Conservation (phyloP, 2,113 vertebrate genomes). For the Zapus hudsonius region DNA sequence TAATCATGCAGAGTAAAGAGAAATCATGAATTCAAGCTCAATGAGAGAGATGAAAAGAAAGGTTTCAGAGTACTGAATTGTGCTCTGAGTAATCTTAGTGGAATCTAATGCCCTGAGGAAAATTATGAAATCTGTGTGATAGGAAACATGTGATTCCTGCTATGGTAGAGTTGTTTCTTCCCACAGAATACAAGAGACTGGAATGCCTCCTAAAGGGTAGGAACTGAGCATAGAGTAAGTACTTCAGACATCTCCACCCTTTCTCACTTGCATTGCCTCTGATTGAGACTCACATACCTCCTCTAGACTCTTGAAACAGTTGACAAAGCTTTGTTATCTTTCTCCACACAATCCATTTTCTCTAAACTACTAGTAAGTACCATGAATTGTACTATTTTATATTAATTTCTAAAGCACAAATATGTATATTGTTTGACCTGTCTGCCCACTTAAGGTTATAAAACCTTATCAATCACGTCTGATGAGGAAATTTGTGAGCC, state of each 20-base stretch:
- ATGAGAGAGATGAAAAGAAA: neutral
- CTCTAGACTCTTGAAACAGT: neutral
- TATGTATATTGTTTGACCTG: neutral
- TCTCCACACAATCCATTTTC: neutral
- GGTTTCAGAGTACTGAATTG: neutral
- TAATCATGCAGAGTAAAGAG: conserved; percentile 3
- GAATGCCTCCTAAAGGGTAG: neutral
- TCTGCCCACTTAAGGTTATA: conserved; percentile 26
- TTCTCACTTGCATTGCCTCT: neutral
- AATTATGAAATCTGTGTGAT: neutral
- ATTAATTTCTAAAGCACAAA: conserved; percentile 16
- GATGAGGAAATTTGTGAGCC: conserved; percentile 59
- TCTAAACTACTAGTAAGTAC: neutral
- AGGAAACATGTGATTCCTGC: neutral
- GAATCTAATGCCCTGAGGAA: neutral
- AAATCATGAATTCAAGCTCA: conserved; percentile 4
- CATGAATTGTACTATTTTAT: neutral
- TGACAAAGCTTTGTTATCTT: neutral
- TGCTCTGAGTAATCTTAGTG: neutral
- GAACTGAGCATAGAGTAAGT: neutral
- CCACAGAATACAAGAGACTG: neutral
- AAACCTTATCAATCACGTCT: conserved; percentile 1
- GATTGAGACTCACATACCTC: neutral
- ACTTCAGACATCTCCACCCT: neutral
- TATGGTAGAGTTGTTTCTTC: neutral